Evolutionary conservation across 2,797 vertebrate species (phyloP).

Genomic region (Lophotriccus pileatus): DNA sequence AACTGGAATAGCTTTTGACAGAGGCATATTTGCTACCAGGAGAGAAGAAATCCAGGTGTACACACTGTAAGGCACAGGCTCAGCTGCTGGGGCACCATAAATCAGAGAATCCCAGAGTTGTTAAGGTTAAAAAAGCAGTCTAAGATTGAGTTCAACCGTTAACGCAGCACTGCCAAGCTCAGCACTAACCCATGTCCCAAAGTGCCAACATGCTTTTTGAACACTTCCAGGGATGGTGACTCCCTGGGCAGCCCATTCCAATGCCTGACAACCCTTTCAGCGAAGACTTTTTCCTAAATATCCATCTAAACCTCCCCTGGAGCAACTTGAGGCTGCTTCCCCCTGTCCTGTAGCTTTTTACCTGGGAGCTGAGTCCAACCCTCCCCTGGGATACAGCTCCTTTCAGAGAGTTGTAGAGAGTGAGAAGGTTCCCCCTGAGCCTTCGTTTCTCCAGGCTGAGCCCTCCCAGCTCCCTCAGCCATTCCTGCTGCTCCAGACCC

Average conservation of each 20-base stretch:
- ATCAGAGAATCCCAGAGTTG: too few species aligned
- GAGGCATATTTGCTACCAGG: rapidly evolving
- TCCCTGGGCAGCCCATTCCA: background rate
- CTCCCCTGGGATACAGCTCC: background rate
- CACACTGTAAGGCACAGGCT: rapidly evolving
- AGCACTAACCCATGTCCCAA: background rate
- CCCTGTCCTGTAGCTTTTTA: background rate
- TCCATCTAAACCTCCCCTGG: background rate
- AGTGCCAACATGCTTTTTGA: background rate
- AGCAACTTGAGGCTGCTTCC: rapidly evolving
- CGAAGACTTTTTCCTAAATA: background rate
- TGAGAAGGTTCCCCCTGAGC: background rate
- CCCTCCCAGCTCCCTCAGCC: background rate
- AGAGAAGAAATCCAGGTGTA: background rate
- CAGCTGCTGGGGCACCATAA: background rate
- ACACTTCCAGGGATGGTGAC: background rate
- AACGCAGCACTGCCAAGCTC: background rate
- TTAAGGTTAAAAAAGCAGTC: background rate
- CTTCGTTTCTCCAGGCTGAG: background rate
- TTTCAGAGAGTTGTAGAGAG: background rate
- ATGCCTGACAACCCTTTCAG: background rate
- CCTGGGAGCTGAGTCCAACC: background rate
- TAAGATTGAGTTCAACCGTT: rapidly evolving
- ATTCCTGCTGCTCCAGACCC: background rate
- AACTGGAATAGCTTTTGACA: background rate